These are phyloP conservation scores for Passer montanus DNA, from an alignment of 2,113 vertebrate species.

Conservation along the genomic window DNA sequence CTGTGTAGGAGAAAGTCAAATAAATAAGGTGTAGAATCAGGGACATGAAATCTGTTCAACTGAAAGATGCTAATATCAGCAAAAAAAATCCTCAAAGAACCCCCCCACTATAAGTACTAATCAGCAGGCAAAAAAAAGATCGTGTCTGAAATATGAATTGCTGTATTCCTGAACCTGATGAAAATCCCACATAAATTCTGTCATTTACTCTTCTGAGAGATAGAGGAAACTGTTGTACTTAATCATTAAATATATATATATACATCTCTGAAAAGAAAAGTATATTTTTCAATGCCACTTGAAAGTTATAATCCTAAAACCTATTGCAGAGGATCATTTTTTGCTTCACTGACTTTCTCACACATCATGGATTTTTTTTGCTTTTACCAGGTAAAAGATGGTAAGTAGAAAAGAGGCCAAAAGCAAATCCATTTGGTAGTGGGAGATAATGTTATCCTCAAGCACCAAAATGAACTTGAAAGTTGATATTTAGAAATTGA, in stretches of 20 bases:
- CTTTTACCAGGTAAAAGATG: not conserved
- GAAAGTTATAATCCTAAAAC: not conserved
- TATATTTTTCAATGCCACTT: not conserved
- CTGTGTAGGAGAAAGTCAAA: not conserved
- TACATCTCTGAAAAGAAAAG: not conserved
- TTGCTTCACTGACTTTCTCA: not conserved
- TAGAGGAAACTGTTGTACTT: not conserved
- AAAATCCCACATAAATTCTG: not conserved
- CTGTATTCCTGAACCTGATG: not conserved
- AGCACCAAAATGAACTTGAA: not conserved
- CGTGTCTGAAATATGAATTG: not conserved
- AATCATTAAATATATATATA: not conserved
- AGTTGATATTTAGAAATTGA: not conserved
- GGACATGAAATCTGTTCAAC: slow-evolving; percentile 18
- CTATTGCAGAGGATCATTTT: not conserved
- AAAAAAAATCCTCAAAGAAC: not conserved
- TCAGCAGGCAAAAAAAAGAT: not conserved
- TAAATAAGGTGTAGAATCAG: slow-evolving; percentile 39
- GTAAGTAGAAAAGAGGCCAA: slow-evolving; percentile 65
- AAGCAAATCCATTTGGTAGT: not conserved
- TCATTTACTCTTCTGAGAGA: not conserved
- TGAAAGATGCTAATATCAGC: slow-evolving; percentile 23
- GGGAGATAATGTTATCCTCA: not conserved
- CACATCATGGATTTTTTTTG: not conserved
- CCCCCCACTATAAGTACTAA: not conserved